Base-by-base conservation (phyloP, 2,888 invertebrate species). In the Electrophaes corylata region DNA sequence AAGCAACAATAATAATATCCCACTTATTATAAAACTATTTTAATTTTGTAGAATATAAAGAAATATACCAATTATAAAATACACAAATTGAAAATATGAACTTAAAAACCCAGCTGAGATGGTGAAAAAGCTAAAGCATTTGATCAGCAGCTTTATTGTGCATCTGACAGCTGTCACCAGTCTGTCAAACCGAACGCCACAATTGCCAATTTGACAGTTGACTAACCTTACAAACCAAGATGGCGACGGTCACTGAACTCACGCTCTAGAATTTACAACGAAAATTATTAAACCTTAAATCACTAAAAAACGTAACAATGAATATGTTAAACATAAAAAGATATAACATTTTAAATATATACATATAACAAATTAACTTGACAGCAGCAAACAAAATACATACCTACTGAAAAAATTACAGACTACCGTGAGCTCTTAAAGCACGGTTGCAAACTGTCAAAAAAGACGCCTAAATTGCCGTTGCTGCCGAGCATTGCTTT, bases 181-280 rank as follows among this genome's bases (percentile, higher is more conserved):
- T 3, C 48, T 53, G 49, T 51, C 61, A 57, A 59, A 40, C 50
- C 55, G 55, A 56, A 73, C 67, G 67, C 67, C 73, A 69, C 67
- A 74, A 6, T 73, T 77, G 80, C 78, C 80, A 79, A 44, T 72
- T 35, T 79, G 79, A 83, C 80, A 79, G 74, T 73, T 68, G 76
- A 90, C 90, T 89, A 83, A 90, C 90, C 91, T 91, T 79, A 78
- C 77, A 77, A 65, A 71, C 79, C 81, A 87, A 86, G 88, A 85
- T 85, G 89, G 83, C 87, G 77, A 81, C 79, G 75, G 75, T 81
- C 86, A 83, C 81, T 81, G 79, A 77, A 80, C 83, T 91, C 91
- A 91, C 88, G 90, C 86, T 90, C 91, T 91, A 91, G 76, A 91
- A 91, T 81, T 82, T 83, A 80, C 75, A 84, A 62, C 47, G 60